These are phyloP conservation scores for Adelges cooleyi DNA, from an alignment of 1,140 invertebrate genomes.

Conservation along the genomic window DNA sequence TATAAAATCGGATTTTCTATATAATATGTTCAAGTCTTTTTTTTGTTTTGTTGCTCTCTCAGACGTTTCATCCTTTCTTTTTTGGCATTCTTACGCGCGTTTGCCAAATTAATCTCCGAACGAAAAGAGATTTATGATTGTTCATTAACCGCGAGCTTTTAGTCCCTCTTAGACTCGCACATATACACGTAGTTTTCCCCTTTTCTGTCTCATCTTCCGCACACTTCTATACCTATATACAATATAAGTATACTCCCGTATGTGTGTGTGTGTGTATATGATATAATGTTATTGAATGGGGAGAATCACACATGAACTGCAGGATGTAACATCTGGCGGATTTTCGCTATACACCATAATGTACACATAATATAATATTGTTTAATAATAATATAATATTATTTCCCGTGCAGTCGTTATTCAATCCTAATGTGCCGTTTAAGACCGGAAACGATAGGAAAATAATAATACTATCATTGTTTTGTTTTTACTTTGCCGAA, in stretches of 20 bases:
- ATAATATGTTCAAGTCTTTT: not conserved
- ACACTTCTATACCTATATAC: not conserved
- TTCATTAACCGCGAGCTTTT: conserved; percentile 27
- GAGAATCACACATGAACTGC: conserved; percentile 11
- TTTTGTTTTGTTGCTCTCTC: not conserved
- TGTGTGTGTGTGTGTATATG: not conserved
- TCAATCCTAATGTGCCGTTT: not conserved
- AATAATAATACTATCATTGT: not conserved
- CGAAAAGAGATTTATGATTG: conserved; percentile 28
- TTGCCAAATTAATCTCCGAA: conserved; percentile 19
- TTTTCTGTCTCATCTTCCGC: conserved; percentile 12
- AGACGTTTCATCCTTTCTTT: conserved; percentile 18
- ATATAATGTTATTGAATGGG: conserved; percentile 28
- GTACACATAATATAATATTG: not conserved
- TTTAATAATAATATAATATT: not conserved
- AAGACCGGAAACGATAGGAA: conserved; percentile 21
- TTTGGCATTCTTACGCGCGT: not conserved
- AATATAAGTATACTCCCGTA: not conserved
- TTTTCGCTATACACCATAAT: conserved; percentile 25
- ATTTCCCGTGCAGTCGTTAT: conserved; percentile 4
- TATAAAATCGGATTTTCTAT: conserved; percentile 15
- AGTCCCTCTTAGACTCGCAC: conserved; percentile 12
- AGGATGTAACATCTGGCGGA: conserved; percentile 14
- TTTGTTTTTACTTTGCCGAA: too few relatives aligned
- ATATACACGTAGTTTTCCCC: conserved; percentile 3